Evolutionary conservation across 2,113 vertebrate species (phyloP).

Genomic region (Fulmarus glacialis): DNA sequence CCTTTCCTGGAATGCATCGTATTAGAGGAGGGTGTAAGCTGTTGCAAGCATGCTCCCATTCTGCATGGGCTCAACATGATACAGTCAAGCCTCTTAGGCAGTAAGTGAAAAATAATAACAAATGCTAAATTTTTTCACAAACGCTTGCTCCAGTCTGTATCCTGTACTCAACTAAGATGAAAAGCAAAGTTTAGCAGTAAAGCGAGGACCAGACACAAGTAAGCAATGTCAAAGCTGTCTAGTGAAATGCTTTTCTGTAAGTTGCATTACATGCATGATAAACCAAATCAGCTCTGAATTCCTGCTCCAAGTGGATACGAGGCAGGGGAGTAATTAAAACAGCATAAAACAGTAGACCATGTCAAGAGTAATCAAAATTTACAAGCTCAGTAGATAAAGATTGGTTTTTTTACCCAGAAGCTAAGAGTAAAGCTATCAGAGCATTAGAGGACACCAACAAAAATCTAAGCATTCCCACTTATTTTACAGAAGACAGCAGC

Average conservation of each 20-base stretch:
- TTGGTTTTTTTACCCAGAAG: not conserved
- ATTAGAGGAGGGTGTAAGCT: not conserved
- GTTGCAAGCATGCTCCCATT: not conserved
- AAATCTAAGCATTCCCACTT: not conserved
- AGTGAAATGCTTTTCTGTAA: slow-evolving; percentile 57
- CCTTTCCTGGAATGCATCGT: not conserved
- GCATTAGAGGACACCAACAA: slow-evolving; percentile 6
- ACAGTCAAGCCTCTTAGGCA: not conserved
- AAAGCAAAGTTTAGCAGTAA: slow-evolving; percentile 61
- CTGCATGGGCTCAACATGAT: not conserved
- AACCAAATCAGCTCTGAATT: slow-evolving; percentile 45
- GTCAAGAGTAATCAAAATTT: slow-evolving; percentile 52
- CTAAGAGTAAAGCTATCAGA: not conserved
- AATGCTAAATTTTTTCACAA: slow-evolving; percentile 49
- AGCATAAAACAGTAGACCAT: slow-evolving; percentile 27
- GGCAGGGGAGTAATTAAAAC: slow-evolving; percentile 60
- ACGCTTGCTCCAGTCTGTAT: slow-evolving; percentile 22
- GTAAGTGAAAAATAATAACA: not conserved
- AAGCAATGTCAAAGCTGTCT: slow-evolving; percentile 54
- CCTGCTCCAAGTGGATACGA: slow-evolving; percentile 7
- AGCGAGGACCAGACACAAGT: slow-evolving; percentile 47
- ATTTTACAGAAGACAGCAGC: not conserved
- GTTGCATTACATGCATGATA: slow-evolving; percentile 23
- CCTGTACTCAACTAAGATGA: slow-evolving; percentile 54
- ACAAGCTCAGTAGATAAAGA: slow-evolving; percentile 48